Base-by-base conservation (phyloP, 2,888 invertebrate species). In the Nemurella pictetii region DNA sequence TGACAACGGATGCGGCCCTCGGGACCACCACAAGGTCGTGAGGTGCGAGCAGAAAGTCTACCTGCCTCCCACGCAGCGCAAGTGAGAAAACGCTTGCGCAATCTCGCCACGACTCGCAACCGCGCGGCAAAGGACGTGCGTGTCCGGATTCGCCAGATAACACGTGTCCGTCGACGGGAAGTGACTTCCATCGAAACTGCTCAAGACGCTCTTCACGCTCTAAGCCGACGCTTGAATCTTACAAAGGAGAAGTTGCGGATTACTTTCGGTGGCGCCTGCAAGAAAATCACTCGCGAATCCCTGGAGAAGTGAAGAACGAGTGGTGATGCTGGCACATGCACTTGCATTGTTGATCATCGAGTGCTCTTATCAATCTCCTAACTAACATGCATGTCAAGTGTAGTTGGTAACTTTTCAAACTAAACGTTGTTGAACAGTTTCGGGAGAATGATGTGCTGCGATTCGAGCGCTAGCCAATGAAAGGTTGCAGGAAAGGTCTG, bases 61-160 rank as follows among this genome's bases (percentile, higher is more conserved):
- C 87, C 89, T 91, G 84, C 91, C 91, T 77, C 91, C 91, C 15
- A 90, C 90, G 55, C 91, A 91, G 86, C 88, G 91, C 89, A 3
- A 91, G 83, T 86, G 86, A 86, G 80, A 78, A n/a, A n/a, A n/a
- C n/a, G n/a, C n/a, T n/a, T n/a, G n/a, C n/a, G n/a, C n/a, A n/a
- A n/a, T n/a, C n/a, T n/a, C n/a, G n/a, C n/a, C n/a, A n/a, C n/a
- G n/a, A n/a, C n/a, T n/a, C n/a, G n/a, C n/a, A n/a, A n/a, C n/a
- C n/a, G n/a, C n/a, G n/a, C n/a, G n/a, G n/a, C n/a, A n/a, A n/a
- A n/a, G n/a, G n/a, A n/a, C n/a, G n/a, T n/a, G n/a, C n/a, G n/a
- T n/a, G n/a, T n/a, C n/a, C n/a, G n/a, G n/a, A n/a, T n/a, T n/a
- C n/a, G n/a, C n/a, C n/a, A n/a, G n/a, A n/a, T n/a, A n/a, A n/a